Percentiles rank a stretch among this genome's conserved stretches.
Conservation (phyloP, 1,140 invertebrate genomes). For the Macrocentrus cingulum region DNA sequence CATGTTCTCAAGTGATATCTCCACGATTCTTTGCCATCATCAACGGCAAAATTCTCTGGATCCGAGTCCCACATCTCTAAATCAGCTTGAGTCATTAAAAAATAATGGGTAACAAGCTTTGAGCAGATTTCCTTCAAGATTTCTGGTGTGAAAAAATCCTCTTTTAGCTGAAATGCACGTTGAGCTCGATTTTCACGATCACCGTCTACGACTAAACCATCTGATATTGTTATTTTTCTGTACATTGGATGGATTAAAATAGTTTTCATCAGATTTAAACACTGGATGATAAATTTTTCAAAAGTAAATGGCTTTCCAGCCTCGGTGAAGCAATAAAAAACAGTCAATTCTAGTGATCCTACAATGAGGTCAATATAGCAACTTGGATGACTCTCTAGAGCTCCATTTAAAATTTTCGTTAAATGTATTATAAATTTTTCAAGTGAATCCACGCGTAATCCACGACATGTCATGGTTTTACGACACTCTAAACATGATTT, state of each 20-base stretch:
- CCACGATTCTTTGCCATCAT: conserved; percentile 88
- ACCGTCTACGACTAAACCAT: neutral
- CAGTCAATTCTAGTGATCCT: conserved; percentile 77
- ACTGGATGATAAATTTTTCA: conserved; percentile 85
- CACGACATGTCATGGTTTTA: conserved; percentile 64
- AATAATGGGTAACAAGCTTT: conserved; percentile 85
- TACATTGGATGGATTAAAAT: conserved; percentile 79
- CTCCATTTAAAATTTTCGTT: conserved; percentile 75
- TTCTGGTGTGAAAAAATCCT: conserved; percentile 71
- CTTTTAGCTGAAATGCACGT: conserved; percentile 70
- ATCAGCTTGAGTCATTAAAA: conserved; percentile 81
- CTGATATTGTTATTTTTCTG: conserved; percentile 46
- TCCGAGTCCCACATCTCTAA: conserved; percentile 86
- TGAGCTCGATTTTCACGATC: conserved; percentile 53
- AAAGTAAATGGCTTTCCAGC: conserved; percentile 73
- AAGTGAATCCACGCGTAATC: conserved; percentile 65
- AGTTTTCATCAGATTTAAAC: conserved; percentile 84
- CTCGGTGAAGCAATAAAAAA: conserved; percentile 84
- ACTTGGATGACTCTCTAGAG: conserved; percentile 75
- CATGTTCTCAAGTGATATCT: conserved; percentile 82
- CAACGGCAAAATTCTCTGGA: conserved; percentile 84
- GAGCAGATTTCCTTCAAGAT: conserved; percentile 77
- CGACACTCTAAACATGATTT: conserved; percentile 77
- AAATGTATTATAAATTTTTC: conserved; percentile 82
- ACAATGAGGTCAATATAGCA: conserved; percentile 79